Conservation (phyloP, 2,797 vertebrate genomes). For the Eulemur mongoz region DNA sequence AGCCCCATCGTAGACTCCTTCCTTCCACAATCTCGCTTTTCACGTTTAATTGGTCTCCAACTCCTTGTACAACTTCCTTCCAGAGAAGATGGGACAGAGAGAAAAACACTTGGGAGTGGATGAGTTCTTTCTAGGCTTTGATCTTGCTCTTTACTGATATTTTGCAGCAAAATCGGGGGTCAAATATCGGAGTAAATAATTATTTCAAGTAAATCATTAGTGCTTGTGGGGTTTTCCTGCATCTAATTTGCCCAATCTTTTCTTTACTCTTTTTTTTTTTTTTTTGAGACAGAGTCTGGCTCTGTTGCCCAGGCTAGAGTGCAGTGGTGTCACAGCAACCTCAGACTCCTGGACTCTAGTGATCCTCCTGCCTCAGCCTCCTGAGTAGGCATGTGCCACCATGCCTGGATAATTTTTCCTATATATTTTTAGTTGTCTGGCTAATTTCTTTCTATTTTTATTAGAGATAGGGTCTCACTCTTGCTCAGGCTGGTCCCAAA, state of each 20-base stretch:
- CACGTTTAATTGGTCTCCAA: neutral
- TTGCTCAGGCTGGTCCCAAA: no score
- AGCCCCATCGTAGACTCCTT: rapidly evolving
- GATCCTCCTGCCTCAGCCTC: no score
- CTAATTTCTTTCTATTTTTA: no score
- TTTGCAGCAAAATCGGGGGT: neutral
- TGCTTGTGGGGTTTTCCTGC: neutral
- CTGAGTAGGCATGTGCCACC: no score
- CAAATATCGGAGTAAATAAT: neutral
- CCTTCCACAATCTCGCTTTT: neutral
- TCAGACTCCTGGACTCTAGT: no score
- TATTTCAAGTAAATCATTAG: neutral
- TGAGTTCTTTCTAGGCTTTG: neutral
- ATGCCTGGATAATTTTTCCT: no score
- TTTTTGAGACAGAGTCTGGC: no score
- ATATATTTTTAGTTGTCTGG: no score
- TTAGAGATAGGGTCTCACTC: no score
- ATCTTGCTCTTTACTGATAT: neutral
- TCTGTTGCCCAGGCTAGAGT: no score
- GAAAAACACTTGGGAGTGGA: neutral
- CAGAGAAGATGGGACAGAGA: neutral
- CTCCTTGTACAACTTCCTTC: neutral
- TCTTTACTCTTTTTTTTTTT: neutral
- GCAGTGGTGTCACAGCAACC: no score
- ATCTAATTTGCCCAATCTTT: neutral